Conservation (phyloP, 2,113 vertebrate species). For the Helogale parvula region DNA sequence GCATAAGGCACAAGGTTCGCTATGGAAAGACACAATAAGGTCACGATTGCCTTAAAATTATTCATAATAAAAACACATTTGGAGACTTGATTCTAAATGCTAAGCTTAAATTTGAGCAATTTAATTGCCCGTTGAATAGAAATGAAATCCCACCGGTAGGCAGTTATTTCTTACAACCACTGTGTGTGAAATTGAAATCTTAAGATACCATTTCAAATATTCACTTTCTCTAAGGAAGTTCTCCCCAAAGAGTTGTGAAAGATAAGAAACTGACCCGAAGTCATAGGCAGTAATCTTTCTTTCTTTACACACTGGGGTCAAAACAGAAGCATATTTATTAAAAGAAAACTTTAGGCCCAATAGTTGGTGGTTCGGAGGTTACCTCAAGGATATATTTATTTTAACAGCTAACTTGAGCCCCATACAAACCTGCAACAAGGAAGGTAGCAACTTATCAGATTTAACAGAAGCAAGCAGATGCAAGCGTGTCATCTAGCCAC, state of each 20-base stretch:
- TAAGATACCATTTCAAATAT: conserved; percentile 80
- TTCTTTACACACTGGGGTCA: conserved; percentile 26
- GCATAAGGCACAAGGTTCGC: neutral
- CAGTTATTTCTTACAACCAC: conserved; percentile 77
- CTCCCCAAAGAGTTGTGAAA: conserved; percentile 75
- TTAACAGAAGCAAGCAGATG: conserved; percentile 51
- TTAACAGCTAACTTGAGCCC: conserved; percentile 35
- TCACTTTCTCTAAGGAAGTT: conserved; percentile 74
- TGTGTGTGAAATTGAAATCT: conserved; percentile 83
- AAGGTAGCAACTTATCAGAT: neutral
- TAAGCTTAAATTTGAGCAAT: conserved; percentile 75
- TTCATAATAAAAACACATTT: conserved; percentile 74
- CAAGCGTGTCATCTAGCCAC: neutral
- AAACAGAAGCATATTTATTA: conserved; percentile 57
- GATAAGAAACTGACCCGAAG: conserved; percentile 77
- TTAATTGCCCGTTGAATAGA: conserved; percentile 76
- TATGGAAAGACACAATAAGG: conserved; percentile 32
- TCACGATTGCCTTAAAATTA: conserved; percentile 68
- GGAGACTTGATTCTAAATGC: conserved; percentile 70
- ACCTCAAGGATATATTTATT: conserved; percentile 53
- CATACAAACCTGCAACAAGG: neutral
- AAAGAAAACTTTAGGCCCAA: conserved; percentile 42
- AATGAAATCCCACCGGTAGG: conserved; percentile 72
- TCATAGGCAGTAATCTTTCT: conserved; percentile 22
- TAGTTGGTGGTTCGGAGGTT: conserved; percentile 1